Evolutionary conservation across 2,888 invertebrate species (phyloP), one percentile per base, ranked within the genome.

Genomic region (Pedicia rivosa): DNA sequence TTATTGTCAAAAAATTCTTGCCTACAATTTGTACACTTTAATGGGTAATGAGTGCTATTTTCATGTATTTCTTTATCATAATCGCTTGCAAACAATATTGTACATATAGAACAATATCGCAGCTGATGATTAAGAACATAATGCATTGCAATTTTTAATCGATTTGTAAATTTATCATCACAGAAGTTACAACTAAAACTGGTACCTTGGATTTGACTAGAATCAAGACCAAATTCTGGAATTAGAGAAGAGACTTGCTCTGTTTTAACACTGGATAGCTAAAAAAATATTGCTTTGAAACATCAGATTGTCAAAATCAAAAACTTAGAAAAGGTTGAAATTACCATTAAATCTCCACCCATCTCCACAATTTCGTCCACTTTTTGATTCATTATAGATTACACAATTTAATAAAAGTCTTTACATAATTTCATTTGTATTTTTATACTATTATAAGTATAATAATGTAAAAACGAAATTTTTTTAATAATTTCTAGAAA

Each of bases 141-240:
- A 41, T 66, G 66, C 25, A 66, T 47, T 6, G 65, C 54, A 36
- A 66, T 55, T 54, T 66, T 66, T 2, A 61, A 49, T 38, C 59
- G 57, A 41, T 64, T 66, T 39, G 65, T 61, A 40, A 66, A 66
- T 63, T 66, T 66, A 39, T 65, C 65, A 2, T 62, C 42, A 41
- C 66, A 66, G 14, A 66, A 48, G 40, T 65, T 50, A 40, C 66
- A 66, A 42, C 62, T 65, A 41, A 64, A 24, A 24, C 24, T 24
- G 3, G 4, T 5, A 10, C 24, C 24, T 24, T 24, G 24, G 8
- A 24, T 3, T 24, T 24, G 24, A n/a, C 24, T 24, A n/a, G 24
- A 24, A 24, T 24, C 24, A 24, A 24, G 8, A 24, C 24, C 24
- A 4, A 10, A n/a, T 24, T 24, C 24, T 3, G 24, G 24, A 10